phyloP scores from a whole-genome alignment of 2,113 vertebrate species.

The Oophaga pumilio region DNA sequence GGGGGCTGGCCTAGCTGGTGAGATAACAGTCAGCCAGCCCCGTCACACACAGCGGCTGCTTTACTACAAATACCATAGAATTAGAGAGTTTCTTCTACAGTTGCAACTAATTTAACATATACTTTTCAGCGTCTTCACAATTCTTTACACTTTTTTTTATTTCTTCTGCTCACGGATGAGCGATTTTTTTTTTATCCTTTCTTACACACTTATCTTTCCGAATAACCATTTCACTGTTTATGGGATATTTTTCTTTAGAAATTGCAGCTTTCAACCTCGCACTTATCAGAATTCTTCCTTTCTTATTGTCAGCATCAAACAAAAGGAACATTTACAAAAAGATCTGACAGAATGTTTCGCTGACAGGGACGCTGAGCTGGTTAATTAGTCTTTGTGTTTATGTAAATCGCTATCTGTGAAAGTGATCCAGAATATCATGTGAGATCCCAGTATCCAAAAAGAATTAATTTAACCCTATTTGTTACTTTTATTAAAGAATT shows the following conservation, averaged over 20 bases:
- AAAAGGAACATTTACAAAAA: slow-evolving; percentile 15
- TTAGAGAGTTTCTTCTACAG: too few relatives aligned
- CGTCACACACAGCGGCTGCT: too few relatives aligned
- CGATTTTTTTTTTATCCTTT: not conserved
- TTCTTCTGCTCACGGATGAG: not conserved
- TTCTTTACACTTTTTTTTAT: not conserved
- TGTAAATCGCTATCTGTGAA: slow-evolving; percentile 25
- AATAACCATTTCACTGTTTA: not conserved
- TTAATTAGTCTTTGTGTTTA: slow-evolving; percentile 41
- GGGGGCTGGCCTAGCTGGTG: too few relatives aligned
- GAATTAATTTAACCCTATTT: not conserved
- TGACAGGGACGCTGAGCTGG: not conserved
- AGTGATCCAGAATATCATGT: slow-evolving; percentile 4
- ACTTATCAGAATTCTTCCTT: not conserved
- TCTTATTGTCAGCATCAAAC: slow-evolving; percentile 1
- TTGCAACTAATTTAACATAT: too few relatives aligned
- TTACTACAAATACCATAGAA: too few relatives aligned
- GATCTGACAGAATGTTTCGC: slow-evolving; percentile 10
- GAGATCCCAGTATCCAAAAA: not conserved
- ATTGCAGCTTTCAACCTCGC: not conserved
- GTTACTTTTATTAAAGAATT: too few relatives aligned
- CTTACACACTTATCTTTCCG: not conserved
- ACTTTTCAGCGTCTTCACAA: not conserved
- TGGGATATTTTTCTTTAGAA: not conserved
- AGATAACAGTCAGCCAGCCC: too few relatives aligned